Conservation (phyloP, 35 echinoderm and acorn worm species). For the Antedon bifida region DNA sequence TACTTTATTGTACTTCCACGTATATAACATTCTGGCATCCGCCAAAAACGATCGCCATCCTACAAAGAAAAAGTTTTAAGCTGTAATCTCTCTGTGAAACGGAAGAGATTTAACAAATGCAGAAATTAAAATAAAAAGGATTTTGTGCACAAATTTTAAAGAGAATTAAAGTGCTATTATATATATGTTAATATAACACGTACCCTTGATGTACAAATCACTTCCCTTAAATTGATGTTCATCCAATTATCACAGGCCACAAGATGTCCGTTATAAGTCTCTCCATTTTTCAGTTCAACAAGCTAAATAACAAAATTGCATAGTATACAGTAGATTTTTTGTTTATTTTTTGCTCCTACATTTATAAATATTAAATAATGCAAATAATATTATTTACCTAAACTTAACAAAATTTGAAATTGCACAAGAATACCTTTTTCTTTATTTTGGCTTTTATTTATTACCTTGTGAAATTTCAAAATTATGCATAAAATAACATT, state of each 20-base stretch:
- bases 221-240: slow-evolving; percentile 97
- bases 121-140: not conserved
- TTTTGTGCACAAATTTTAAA: not conserved
- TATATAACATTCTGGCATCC: slow-evolving; percentile 96
- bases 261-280: slow-evolving; percentile 98
- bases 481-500: too few species aligned
- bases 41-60: slow-evolving; percentile 97
- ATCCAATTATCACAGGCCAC: slow-evolving; percentile 99
- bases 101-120: too few species aligned
- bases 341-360: too few species aligned
- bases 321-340: not conserved
- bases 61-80: slow-evolving; percentile 15
- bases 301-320: slow-evolving; percentile 33
- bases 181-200: slow-evolving; percentile 1
- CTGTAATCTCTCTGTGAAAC: not conserved
- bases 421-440: too few species aligned
- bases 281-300: slow-evolving; percentile 98
- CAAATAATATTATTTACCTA: too few species aligned
- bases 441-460: too few species aligned
- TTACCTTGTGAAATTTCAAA: too few species aligned
- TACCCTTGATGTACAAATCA: slow-evolving; percentile 99
- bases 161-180: too few species aligned
- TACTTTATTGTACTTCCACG: slow-evolving; percentile 98
- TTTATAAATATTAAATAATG: too few species aligned
- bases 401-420: too few species aligned